phyloP scores from a whole-genome alignment of 2,113 vertebrate species.

The Chaenocephalus aceratus region DNA sequence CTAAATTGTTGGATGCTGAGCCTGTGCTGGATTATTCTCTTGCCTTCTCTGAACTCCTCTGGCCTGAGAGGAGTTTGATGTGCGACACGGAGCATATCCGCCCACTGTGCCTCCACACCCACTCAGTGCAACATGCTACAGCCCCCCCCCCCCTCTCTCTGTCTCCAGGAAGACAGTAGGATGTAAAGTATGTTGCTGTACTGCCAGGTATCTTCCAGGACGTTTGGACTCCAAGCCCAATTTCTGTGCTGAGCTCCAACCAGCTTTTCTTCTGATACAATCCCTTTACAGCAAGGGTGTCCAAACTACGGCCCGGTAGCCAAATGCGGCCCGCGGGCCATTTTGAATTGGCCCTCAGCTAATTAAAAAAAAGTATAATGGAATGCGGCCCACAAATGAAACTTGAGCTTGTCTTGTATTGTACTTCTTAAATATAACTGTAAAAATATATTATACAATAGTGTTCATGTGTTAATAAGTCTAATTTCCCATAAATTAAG shows the following conservation, averaged over 20 bases:
- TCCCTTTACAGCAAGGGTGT: constrained; percentile 22
- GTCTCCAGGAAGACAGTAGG: constrained; percentile 41
- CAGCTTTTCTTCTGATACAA: constrained; percentile 46
- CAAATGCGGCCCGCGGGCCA: too few species aligned
- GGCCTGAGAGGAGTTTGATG: constrained; percentile 68
- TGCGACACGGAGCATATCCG: constrained; percentile 56
- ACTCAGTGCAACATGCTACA: constrained; percentile 46
- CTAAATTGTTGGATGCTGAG: constrained; percentile 54
- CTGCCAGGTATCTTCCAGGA: constrained; percentile 36
- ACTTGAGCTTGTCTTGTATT: too few species aligned
- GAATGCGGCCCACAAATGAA: too few species aligned
- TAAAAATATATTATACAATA: too few species aligned
- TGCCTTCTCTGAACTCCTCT: constrained; percentile 66
- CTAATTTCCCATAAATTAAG: too few species aligned
- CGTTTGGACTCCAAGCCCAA: constrained; percentile 56
- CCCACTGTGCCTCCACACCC: constrained; percentile 65
- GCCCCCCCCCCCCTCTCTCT: constrained; percentile 4
- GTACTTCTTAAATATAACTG: too few species aligned
- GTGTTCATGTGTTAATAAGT: too few species aligned
- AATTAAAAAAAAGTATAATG: too few species aligned
- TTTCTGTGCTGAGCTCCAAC: constrained; percentile 46
- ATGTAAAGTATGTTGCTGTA: constrained; percentile 13
- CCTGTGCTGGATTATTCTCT: constrained; percentile 28
- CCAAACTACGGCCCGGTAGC: too few species aligned
- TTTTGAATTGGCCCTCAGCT: too few species aligned